Evolutionary conservation across 1,140 invertebrate genomes (phyloP).

Genomic region (Thaumetopoea pityocampa): DNA sequence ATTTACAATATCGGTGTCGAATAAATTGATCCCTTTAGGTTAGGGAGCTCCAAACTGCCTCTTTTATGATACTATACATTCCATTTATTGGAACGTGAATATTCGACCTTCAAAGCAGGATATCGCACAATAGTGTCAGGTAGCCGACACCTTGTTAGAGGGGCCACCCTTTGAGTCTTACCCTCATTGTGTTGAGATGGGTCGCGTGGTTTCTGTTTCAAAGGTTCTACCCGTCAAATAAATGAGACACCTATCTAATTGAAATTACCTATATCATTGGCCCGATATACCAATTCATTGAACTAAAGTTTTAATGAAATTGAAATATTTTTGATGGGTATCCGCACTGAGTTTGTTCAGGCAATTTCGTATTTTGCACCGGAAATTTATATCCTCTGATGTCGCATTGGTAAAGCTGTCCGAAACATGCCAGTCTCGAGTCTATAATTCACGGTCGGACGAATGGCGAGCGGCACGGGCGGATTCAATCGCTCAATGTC

Average conservation of each 20-base stretch:
- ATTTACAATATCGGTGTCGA: slow-evolving; percentile 20
- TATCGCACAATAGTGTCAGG: slow-evolving; percentile 59
- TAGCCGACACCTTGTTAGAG: slow-evolving; percentile 62
- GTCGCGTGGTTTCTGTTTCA: slow-evolving; percentile 47
- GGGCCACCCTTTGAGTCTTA: slow-evolving; percentile 47
- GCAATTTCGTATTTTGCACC: not conserved
- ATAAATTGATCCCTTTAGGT: slow-evolving; percentile 25
- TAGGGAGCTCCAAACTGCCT: slow-evolving; percentile 23
- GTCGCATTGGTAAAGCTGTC: slow-evolving; percentile 23
- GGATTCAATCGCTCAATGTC: slow-evolving; percentile 47
- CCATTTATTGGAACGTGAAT: slow-evolving; percentile 54
- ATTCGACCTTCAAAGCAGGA: slow-evolving; percentile 46
- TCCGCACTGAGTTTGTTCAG: too few relatives aligned
- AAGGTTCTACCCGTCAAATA: slow-evolving; percentile 35
- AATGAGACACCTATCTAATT: slow-evolving; percentile 38
- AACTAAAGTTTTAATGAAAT: too few relatives aligned
- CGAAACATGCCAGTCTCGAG: slow-evolving; percentile 27
- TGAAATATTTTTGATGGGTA: too few relatives aligned
- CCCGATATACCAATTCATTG: slow-evolving; percentile 8
- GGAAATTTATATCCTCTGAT: slow-evolving; percentile 15
- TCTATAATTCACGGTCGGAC: slow-evolving; percentile 36
- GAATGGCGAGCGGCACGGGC: slow-evolving; percentile 20
- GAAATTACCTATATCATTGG: slow-evolving; percentile 26
- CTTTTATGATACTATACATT: slow-evolving; percentile 23
- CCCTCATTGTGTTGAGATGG: slow-evolving; percentile 49